phyloP scores from a whole-genome alignment of 2,797 vertebrate genomes.

The Malurus leucopterus region DNA sequence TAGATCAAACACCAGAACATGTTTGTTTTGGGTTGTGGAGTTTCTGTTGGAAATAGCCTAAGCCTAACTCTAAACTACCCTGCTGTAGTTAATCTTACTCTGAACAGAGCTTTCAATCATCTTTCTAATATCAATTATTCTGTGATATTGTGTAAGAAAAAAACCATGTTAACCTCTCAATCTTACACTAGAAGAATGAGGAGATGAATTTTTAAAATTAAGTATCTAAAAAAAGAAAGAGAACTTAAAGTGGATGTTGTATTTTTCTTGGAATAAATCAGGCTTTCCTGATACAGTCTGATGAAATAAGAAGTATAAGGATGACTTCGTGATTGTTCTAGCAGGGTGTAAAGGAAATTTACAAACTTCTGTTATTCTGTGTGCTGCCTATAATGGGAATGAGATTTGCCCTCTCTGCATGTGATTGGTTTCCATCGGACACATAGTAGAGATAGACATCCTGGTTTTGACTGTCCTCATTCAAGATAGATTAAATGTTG shows the following conservation, averaged over 20 bases:
- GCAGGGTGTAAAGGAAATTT: not conserved
- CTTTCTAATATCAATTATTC: not conserved
- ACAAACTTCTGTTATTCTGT: not conserved
- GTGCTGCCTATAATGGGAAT: not conserved
- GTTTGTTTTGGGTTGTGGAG: not conserved
- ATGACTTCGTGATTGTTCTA: not conserved
- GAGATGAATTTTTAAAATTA: not conserved
- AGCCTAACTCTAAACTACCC: not conserved
- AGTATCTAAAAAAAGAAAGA: not conserved
- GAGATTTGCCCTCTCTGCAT: not conserved
- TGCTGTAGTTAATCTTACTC: not conserved
- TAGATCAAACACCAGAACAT: not conserved
- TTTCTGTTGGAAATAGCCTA: not conserved
- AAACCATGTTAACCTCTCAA: not conserved
- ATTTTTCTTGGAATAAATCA: not conserved
- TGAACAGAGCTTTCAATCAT: not conserved
- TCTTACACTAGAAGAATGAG: not conserved
- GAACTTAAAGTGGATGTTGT: not conserved
- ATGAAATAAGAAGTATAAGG: not conserved
- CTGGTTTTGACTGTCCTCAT: not conserved
- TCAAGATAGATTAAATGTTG: not conserved
- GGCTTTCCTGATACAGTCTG: not conserved
- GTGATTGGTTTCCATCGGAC: not conserved
- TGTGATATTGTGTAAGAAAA: not conserved
- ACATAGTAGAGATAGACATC: fast-evolving